Percentiles rank a stretch among this genome's conserved stretches.
Conservation (phyloP, 2,797 vertebrate genomes). For the Chelon labrosus region DNA sequence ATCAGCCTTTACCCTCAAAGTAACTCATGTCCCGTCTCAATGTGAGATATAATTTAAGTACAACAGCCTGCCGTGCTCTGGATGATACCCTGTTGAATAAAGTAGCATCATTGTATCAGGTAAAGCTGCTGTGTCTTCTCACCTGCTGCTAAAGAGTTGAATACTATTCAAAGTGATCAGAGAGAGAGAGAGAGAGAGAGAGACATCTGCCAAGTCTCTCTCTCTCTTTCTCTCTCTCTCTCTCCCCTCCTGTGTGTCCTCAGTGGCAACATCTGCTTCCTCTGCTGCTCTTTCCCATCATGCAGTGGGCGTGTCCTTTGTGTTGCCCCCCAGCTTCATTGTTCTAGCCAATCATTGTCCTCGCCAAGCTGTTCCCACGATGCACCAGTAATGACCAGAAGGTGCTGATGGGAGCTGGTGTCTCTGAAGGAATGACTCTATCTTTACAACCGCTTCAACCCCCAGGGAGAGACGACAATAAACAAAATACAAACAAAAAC, state of each 20-base stretch:
- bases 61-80: conserved; percentile 10
- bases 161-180: conserved; percentile 29
- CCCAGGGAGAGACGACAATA: conserved; percentile 74
- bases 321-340: conserved; percentile 85
- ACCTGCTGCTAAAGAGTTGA: conserved; percentile 60
- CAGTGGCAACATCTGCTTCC: conserved; percentile 96
- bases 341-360: conserved; percentile 95
- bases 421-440: conserved; percentile 82
- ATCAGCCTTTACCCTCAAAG: conserved; percentile 6
- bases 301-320: conserved; percentile 95
- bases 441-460: conserved; percentile 72
- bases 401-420: conserved; percentile 80
- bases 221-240: conserved; percentile 39
- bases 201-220: conserved; percentile 36
- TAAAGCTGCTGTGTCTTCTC: conserved; percentile 49
- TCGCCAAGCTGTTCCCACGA: conserved; percentile 92
- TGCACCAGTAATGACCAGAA: conserved; percentile 86
- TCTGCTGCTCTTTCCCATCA: conserved; percentile 93
- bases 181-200: conserved; percentile 31
- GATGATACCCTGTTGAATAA: neutral
- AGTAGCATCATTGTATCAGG: conserved; percentile 39
- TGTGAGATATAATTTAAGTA: conserved; percentile 7
- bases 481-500: conserved; percentile 72
- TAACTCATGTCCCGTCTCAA: neutral
- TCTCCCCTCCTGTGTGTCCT: conserved; percentile 71